These are phyloP conservation scores for Buphagus erythrorhynchus DNA, from an alignment of 2,797 vertebrate species.

Conservation along the genomic window DNA sequence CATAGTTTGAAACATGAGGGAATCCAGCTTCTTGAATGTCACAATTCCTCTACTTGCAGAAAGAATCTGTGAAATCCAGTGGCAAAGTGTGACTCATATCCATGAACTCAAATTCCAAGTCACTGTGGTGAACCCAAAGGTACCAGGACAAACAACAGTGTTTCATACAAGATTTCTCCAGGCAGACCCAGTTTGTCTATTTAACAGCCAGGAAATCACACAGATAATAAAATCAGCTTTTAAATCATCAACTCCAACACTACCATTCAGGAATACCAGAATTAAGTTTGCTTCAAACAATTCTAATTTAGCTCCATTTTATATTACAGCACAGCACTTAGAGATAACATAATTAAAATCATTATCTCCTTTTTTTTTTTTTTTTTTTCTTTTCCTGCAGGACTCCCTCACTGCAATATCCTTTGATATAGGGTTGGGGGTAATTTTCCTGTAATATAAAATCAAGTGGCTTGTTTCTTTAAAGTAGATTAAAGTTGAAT, in stretches of 20 bases:
- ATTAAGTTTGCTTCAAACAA: slow-evolving; percentile 10
- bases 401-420: not conserved
- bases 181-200: not conserved
- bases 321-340: not conserved
- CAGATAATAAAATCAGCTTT: not conserved
- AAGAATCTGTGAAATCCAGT: not conserved
- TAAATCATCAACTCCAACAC: not conserved
- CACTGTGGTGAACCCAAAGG: not conserved
- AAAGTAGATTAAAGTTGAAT: slow-evolving; percentile 39
- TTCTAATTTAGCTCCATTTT: not conserved
- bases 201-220: not conserved
- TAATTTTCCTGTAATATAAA: slow-evolving; percentile 5
- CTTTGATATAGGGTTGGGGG: not conserved
- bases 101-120: not conserved
- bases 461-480: not conserved
- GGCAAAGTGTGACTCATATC: not conserved
- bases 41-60: not conserved
- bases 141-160: not conserved
- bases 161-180: not conserved
- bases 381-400: not conserved
- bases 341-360: not conserved
- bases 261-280: not conserved
- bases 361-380: not conserved
- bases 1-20: not conserved
- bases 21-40: not conserved